Conservation (phyloP, 1,140 invertebrate genomes). For the Pseudoatta argentina region DNA sequence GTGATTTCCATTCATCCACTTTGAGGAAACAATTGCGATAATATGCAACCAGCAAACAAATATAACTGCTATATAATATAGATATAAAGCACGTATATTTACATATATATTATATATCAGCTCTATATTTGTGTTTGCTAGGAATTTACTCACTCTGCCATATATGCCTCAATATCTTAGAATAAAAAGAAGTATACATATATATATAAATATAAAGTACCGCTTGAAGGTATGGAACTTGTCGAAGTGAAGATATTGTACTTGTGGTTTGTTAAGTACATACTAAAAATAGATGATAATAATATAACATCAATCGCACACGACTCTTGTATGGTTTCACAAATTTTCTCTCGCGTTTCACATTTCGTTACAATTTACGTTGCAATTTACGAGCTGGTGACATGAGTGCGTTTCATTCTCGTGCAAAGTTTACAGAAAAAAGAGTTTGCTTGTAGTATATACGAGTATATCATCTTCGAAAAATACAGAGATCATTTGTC, state of each 20-base stretch:
- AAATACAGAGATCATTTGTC: slow-evolving; percentile 30
- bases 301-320: background rate
- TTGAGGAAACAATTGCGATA: background rate
- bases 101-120: too few species aligned
- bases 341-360: slow-evolving; percentile 7
- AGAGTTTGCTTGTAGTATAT: background rate
- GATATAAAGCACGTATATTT: too few species aligned
- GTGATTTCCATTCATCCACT: background rate
- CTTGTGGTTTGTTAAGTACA: slow-evolving; percentile 62
- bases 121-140: too few species aligned
- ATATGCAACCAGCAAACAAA: background rate
- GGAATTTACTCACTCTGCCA: background rate
- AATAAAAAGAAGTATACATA: slow-evolving; percentile 7
- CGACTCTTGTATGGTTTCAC: background rate
- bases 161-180: background rate
- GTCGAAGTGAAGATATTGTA: slow-evolving; percentile 36
- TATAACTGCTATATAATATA: too few species aligned
- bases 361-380: background rate
- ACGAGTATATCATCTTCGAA: background rate
- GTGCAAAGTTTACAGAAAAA: background rate
- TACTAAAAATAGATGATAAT: slow-evolving; percentile 30
- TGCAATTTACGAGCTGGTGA: background rate
- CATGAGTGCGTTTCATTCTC: slow-evolving; percentile 20
- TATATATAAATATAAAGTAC: too few species aligned
- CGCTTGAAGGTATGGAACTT: background rate